Conservation (phyloP, 2,797 vertebrate genomes). For the Pachyuromys duprasi region DNA sequence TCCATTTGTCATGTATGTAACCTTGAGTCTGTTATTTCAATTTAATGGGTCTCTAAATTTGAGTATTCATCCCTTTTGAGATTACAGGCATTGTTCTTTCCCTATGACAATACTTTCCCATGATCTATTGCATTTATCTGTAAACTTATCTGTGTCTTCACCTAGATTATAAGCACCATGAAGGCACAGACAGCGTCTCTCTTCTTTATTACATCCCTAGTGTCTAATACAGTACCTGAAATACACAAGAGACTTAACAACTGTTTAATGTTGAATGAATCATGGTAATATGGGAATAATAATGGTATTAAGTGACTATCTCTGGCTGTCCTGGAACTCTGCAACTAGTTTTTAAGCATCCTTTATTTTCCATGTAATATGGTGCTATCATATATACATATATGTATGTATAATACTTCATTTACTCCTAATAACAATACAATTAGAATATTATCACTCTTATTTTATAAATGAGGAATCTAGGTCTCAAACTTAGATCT, state of each 20-base stretch:
- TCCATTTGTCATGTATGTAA: neutral
- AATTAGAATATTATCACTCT: conserved; percentile 40
- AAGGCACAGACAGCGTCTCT: conserved; percentile 13
- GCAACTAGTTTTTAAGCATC: conserved; percentile 11
- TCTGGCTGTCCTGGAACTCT: too few relatives aligned
- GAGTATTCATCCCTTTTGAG: neutral
- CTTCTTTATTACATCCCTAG: conserved; percentile 33
- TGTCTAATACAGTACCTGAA: conserved; percentile 39
- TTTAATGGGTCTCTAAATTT: conserved; percentile 4
- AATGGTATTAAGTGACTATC: neutral
- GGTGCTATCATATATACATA: neutral
- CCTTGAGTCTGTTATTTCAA: conserved; percentile 26
- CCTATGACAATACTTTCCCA: conserved; percentile 25
- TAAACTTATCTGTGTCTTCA: conserved; percentile 36
- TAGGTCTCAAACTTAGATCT: conserved; percentile 47
- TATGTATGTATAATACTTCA: conserved; percentile 27
- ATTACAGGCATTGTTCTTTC: conserved; percentile 45
- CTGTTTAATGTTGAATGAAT: conserved; percentile 55
- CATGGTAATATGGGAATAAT: conserved; percentile 38
- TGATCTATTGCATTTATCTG: conserved; percentile 26
- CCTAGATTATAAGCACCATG: conserved; percentile 12
- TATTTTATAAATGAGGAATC: conserved; percentile 57
- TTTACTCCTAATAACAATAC: conserved; percentile 44
- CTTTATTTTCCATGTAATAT: conserved; percentile 6
- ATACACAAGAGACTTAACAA: conserved; percentile 48